Evolutionary conservation across 2,888 invertebrate species (phyloP).

Genomic region (Lobophora halterata): DNA sequence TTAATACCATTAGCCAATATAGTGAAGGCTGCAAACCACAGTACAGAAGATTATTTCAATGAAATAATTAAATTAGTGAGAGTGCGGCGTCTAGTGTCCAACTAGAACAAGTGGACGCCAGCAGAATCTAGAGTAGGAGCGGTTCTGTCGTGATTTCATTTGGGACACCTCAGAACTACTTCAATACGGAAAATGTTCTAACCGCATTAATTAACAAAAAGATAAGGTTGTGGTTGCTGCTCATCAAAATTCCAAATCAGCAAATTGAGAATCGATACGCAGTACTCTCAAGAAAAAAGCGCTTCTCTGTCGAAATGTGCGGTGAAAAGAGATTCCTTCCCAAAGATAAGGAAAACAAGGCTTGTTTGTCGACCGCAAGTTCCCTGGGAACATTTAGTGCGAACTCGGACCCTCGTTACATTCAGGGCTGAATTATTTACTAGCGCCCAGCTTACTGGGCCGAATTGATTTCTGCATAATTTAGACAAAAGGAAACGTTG

Average conservation of each 20-base stretch:
- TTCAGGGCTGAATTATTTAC: conserved; percentile 76
- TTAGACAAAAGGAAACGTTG: conserved; percentile 59
- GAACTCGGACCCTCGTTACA: conserved; percentile 71
- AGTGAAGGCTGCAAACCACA: conserved; percentile 51
- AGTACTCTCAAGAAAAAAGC: conserved; percentile 39
- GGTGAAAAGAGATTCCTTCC: conserved; percentile 47
- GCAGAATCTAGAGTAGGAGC: conserved; percentile 57
- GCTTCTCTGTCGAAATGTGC: conserved; percentile 37
- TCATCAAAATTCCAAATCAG: conserved; percentile 38
- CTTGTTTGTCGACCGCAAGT: conserved; percentile 56
- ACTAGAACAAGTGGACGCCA: conserved; percentile 57
- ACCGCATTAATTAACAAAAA: conserved; percentile 17
- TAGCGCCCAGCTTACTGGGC: conserved; percentile 60
- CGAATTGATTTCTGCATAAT: conserved; percentile 77
- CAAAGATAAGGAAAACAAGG: conserved; percentile 58
- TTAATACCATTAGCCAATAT: conserved; percentile 49
- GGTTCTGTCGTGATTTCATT: conserved; percentile 54
- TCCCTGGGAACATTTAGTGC: conserved; percentile 66
- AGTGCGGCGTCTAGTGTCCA: conserved; percentile 60
- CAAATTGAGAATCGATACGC: conserved; percentile 44
- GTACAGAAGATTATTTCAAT: conserved; percentile 66
- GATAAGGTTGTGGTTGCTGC: conserved; percentile 11
- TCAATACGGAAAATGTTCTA: conserved; percentile 28
- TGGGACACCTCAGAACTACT: conserved; percentile 36
- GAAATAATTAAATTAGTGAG: conserved; percentile 67